Evolutionary conservation across 2,888 invertebrate genomes (phyloP), one percentile per base, ranked within the genome.

Genomic region (Drosophila robusta): DNA sequence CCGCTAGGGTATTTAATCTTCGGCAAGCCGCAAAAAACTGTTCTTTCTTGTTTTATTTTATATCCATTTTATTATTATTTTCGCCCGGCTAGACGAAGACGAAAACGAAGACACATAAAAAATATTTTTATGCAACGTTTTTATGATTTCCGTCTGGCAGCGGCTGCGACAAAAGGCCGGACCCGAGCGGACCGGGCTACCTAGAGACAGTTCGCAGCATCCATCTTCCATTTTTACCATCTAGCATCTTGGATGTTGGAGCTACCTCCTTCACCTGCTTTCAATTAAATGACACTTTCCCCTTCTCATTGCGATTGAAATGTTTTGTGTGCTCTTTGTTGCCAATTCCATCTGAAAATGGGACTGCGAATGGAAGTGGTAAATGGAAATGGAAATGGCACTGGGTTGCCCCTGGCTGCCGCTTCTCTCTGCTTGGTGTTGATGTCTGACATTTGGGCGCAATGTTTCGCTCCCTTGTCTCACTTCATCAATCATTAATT

Each of bases 401-500:
- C 36, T 66, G 63, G 55, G 46, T 73, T 52, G 36, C 38, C 26
- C 14, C 29, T 29, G 3, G 29, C 29, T 3, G 8, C 9, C 29
- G 34, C 18, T 4, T 9, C 29, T 24, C 29, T 62, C 18, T 29
- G 29, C 66, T 34, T 64, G 56, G 62, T 76, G 72, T 63, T 70
- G 67, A 61, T 70, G 70, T 62, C 57, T 57, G 63, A 68, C 72
- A 62, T 60, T 44, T 41, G 62, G 58, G 8, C 44, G 62, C 54
- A 60, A 50, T 61, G 47, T 50, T 66, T 57, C 58, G 70, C 77
- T 85, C 82, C 86, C 82, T 85, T 80, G 82, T 80, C 86, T 69
- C 86, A 82, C 80, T 86, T 86, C 86, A 83, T 83, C 83, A 83
- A 83, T 83, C 83, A 83, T 83, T 86, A 69, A 86, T 86, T 83